A percentile compares a stretch with the other conserved stretches of the same genome.
These are phyloP conservation scores for Girardinichthys multiradiatus DNA, from an alignment of 2,113 vertebrate genomes.

Conservation along the genomic window DNA sequence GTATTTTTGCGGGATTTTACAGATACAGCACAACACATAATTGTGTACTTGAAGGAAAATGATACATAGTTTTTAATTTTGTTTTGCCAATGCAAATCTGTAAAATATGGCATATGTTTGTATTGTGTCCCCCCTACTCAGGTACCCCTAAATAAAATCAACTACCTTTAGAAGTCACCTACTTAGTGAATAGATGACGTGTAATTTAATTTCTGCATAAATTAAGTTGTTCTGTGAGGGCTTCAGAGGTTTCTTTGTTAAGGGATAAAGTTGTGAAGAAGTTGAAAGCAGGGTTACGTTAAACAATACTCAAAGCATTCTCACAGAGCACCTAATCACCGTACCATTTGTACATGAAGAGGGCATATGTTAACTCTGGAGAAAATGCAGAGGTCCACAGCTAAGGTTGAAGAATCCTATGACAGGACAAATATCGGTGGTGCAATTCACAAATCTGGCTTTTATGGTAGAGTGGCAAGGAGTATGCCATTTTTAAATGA, in stretches of 20 bases:
- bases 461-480: no score
- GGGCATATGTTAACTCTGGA: no score
- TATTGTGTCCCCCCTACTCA: no score
- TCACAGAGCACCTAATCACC: not conserved
- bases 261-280: not conserved
- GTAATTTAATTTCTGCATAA: no score
- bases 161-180: no score
- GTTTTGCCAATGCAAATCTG: no score
- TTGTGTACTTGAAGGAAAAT: not conserved
- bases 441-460: not conserved
- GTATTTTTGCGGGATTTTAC: not conserved
- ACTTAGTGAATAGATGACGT: no score
- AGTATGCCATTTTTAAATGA: no score
- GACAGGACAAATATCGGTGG: not conserved
- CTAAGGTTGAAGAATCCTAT: not conserved
- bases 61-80: not conserved
- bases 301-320: not conserved
- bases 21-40: not conserved
- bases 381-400: not conserved
- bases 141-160: no score
- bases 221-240: no score
- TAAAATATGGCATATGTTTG: no score
- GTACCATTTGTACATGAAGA: not conserved
- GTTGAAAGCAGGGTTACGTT: not conserved
- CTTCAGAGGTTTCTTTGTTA: not conserved